Evolutionary conservation across 2,888 invertebrate genomes (phyloP).

Genomic region (Volucella zonaria): DNA sequence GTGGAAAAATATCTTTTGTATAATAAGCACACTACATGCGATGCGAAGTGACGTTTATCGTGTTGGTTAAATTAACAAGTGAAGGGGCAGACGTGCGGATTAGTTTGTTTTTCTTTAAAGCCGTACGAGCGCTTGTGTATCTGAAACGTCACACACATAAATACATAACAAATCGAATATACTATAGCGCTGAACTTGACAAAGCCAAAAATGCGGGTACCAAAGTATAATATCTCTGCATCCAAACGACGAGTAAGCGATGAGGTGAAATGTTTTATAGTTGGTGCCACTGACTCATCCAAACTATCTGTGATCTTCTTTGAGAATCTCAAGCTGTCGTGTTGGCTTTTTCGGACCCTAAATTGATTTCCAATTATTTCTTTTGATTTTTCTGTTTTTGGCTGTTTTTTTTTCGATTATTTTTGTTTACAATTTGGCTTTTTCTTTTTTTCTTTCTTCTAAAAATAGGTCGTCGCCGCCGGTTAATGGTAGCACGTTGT

Average conservation of each 20-base stretch:
- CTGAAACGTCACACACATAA: constrained; percentile 59
- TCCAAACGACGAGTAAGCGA: background rate
- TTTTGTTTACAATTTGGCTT: constrained; percentile 33
- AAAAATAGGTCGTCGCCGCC: constrained; percentile 42
- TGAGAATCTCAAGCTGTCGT: constrained; percentile 17
- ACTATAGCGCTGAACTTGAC: constrained; percentile 66
- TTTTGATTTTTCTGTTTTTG: constrained; percentile 28
- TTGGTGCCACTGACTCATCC: constrained; percentile 52
- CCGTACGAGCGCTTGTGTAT: constrained; percentile 16
- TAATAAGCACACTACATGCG: constrained; percentile 43
- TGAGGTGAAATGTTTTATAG: constrained; percentile 16
- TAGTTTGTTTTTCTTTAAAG: constrained; percentile 36
- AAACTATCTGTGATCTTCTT: constrained; percentile 11
- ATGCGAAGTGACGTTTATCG: constrained; percentile 49
- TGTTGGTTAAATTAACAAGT: constrained; percentile 38
- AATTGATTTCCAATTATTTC: constrained; percentile 40
- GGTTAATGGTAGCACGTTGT: constrained; percentile 32
- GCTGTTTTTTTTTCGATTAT: constrained; percentile 16
- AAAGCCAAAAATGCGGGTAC: constrained; percentile 20
- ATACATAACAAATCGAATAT: constrained; percentile 33
- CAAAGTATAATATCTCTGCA: no score
- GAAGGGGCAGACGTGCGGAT: background rate
- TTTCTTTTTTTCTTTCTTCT: constrained; percentile 27
- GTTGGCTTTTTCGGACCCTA: constrained; percentile 48
- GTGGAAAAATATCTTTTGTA: no score